Conservation (phyloP, 2,888 invertebrate species). For the Synergus umbraculus region DNA sequence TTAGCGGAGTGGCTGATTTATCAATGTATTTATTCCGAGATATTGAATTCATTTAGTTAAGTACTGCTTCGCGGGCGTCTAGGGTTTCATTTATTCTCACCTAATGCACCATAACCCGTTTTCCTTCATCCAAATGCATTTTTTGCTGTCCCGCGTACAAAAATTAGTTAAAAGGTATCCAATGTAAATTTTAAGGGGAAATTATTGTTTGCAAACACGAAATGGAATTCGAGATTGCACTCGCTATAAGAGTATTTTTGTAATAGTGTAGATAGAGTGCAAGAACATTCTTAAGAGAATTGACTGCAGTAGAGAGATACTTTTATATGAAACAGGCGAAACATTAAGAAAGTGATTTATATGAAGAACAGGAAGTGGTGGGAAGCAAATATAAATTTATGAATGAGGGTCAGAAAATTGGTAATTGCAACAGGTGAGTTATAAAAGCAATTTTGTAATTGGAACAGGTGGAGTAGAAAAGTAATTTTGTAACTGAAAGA, state of each 20-base stretch:
- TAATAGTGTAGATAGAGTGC: too few relatives aligned
- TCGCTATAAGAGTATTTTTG: too few relatives aligned
- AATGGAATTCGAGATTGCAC: not conserved
- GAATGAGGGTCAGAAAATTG: too few relatives aligned
- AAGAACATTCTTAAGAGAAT: too few relatives aligned
- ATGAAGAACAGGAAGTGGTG: not conserved
- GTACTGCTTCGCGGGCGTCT: slow-evolving; percentile 35
- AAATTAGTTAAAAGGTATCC: not conserved
- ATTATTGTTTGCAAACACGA: not conserved
- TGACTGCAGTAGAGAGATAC: too few relatives aligned
- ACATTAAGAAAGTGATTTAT: too few relatives aligned
- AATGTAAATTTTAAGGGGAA: not conserved
- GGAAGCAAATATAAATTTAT: not conserved
- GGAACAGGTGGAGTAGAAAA: not conserved
- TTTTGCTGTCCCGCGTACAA: not conserved
- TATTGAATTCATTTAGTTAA: slow-evolving; percentile 77
- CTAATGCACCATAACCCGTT: slow-evolving; percentile 2
- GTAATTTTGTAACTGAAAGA: not conserved
- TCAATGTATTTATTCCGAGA: slow-evolving; percentile 77
- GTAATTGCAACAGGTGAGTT: too few relatives aligned
- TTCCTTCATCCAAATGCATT: slow-evolving; percentile 17
- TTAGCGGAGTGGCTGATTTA: slow-evolving; percentile 77
- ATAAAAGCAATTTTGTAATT: too few relatives aligned
- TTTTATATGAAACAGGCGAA: too few relatives aligned
- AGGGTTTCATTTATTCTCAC: slow-evolving; percentile 41